A percentile compares a stretch with the other conserved stretches of the same genome.
phyloP scores from a whole-genome alignment of 2,888 invertebrate genomes.

The Pantelozetes paolii region DNA sequence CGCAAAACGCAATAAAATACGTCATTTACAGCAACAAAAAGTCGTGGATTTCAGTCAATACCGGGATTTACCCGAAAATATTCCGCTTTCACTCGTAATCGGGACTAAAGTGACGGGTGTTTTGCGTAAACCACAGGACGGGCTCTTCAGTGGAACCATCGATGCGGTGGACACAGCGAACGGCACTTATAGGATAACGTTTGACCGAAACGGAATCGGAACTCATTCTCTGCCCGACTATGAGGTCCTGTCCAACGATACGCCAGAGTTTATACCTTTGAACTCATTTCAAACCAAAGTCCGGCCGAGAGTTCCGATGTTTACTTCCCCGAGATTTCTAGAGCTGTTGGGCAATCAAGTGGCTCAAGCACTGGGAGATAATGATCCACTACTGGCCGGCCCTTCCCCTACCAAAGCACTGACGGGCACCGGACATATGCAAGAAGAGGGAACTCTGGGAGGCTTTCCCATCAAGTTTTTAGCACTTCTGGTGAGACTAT shows the following conservation, averaged over 20 bases:
- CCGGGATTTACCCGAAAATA: slow-evolving; percentile 87
- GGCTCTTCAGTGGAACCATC: slow-evolving; percentile 85
- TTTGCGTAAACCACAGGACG: slow-evolving; percentile 86
- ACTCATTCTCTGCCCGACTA: slow-evolving; percentile 94
- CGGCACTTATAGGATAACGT: slow-evolving; percentile 88
- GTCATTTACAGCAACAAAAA: slow-evolving; percentile 87
- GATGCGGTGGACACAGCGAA: slow-evolving; percentile 93
- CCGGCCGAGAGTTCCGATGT: slow-evolving; percentile 51
- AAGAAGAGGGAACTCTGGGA: slow-evolving; percentile 62
- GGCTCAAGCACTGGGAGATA: slow-evolving; percentile 49
- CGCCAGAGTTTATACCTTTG: slow-evolving; percentile 81
- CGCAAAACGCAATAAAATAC: slow-evolving; percentile 81
- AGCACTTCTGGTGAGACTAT: slow-evolving; percentile 73
- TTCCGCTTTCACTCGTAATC: slow-evolving; percentile 87
- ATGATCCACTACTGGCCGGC: slow-evolving; percentile 54
- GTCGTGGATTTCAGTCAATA: slow-evolving; percentile 63
- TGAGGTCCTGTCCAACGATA: slow-evolving; percentile 89
- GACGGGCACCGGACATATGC: slow-evolving; percentile 10
- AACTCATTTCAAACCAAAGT: slow-evolving; percentile 65
- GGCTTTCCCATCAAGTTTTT: slow-evolving; percentile 79
- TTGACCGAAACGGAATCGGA: slow-evolving; percentile 84
- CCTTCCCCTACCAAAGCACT: slow-evolving; percentile 49
- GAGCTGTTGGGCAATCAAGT: slow-evolving; percentile 37
- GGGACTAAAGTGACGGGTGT: slow-evolving; percentile 84
- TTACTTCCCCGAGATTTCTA: slow-evolving; percentile 52